Conservation (phyloP, 2,113 vertebrate species). For the Corapipo altera region DNA sequence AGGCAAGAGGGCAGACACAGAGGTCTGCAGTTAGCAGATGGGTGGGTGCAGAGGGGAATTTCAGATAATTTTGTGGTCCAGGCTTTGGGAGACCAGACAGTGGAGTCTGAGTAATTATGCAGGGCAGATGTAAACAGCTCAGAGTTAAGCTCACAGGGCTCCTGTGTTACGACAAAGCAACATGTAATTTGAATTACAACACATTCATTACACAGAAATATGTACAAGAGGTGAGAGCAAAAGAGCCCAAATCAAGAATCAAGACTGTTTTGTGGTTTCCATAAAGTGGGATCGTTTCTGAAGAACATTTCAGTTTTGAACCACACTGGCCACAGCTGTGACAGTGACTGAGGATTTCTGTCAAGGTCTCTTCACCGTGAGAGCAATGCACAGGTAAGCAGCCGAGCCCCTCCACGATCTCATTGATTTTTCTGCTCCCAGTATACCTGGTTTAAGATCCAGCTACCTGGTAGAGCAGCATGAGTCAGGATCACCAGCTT, state of each 20-base stretch:
- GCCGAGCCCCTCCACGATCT: fast-evolving
- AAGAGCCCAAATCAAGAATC: neutral
- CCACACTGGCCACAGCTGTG: fast-evolving
- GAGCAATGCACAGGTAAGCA: neutral
- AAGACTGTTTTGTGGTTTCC: neutral
- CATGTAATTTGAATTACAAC: fast-evolving
- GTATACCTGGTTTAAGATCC: neutral
- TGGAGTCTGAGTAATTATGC: too few relatives aligned
- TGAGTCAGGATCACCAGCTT: fast-evolving
- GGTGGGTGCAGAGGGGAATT: neutral
- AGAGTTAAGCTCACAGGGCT: neutral
- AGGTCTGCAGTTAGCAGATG: neutral
- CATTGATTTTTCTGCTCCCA: neutral
- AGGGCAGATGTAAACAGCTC: neutral
- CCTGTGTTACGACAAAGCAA: fast-evolving
- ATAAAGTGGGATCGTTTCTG: neutral
- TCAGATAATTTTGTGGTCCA: neutral
- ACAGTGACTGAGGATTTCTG: neutral
- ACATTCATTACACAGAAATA: fast-evolving
- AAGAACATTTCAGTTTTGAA: neutral
- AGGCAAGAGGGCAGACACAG: neutral
- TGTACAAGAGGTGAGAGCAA: fast-evolving
- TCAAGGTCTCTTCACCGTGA: neutral
- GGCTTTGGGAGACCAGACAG: neutral
- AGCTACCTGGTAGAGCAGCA: neutral